phyloP scores from a whole-genome alignment of 2,113 vertebrate species.

The Vulpes lagopus region DNA sequence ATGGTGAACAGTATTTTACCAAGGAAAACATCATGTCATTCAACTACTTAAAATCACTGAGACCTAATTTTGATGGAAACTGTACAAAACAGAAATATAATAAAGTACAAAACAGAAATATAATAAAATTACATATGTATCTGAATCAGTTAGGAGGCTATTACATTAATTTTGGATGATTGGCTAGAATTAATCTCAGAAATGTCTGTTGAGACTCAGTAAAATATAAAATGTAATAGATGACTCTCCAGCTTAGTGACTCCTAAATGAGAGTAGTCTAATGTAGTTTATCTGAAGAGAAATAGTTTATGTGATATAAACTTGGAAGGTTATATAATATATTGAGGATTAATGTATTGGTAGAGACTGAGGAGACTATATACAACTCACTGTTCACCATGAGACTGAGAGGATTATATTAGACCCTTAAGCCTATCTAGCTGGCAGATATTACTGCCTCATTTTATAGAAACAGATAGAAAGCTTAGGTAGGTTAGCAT shows the following conservation, averaged over 20 bases:
- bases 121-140: neutral
- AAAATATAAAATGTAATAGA: neutral
- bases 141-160: neutral
- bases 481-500: neutral
- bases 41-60: constrained; percentile 34
- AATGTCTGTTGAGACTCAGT: neutral
- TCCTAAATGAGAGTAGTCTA: neutral
- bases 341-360: neutral
- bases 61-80: neutral
- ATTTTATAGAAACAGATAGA: neutral
- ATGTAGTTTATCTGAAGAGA: neutral
- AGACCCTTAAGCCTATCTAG: neutral
- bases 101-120: constrained; percentile 18
- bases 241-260: neutral
- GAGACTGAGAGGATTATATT: neutral
- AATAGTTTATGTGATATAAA: neutral
- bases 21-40: neutral
- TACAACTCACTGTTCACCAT: neutral
- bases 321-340: neutral
- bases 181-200: constrained; percentile 1
- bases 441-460: neutral
- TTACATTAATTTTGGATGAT: neutral
- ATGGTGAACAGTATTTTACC: neutral
- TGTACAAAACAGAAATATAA: constrained; percentile 6
- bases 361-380: neutral